Evolutionary conservation across 2,888 invertebrate species (phyloP).

Genomic region (Calameuta idolon): DNA sequence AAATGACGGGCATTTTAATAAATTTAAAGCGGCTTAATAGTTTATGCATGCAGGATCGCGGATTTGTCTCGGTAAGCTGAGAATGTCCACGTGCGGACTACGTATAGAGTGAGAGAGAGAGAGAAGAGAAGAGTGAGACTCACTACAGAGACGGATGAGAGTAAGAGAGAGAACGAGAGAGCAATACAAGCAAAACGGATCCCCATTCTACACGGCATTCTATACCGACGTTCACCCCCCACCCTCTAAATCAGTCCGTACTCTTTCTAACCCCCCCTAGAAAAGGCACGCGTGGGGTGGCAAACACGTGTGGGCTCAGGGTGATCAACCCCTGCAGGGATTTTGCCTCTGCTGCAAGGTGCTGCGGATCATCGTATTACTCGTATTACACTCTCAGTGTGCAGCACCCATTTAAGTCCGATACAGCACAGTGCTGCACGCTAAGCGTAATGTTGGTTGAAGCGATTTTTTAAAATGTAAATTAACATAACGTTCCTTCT

Average conservation of each 20-base stretch:
- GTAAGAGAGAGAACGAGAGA: constrained; percentile 30
- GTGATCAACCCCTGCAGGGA: constrained; percentile 39
- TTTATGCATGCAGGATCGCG: constrained; percentile 63
- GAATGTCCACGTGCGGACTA: constrained; percentile 63
- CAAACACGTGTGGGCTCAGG: constrained; percentile 52
- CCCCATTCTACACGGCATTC: not conserved
- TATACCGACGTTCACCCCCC: constrained; percentile 24
- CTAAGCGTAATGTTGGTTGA: not conserved
- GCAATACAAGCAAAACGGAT: not conserved
- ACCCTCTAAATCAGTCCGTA: constrained; percentile 29
- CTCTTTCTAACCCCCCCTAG: constrained; percentile 32
- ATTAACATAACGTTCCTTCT: not conserved
- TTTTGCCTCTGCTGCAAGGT: constrained; percentile 33
- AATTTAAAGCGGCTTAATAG: constrained; percentile 62
- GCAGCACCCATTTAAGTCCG: not conserved
- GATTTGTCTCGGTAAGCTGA: constrained; percentile 67
- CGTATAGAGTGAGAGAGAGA: constrained; percentile 16
- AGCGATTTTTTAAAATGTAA: not conserved
- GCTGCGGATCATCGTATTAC: constrained; percentile 49
- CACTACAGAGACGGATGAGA: constrained; percentile 16
- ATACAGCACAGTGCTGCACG: not conserved
- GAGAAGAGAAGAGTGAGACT: constrained; percentile 8
- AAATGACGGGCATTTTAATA: constrained; percentile 64
- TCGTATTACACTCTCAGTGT: constrained; percentile 16
- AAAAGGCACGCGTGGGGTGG: constrained; percentile 55